These are phyloP conservation scores for Margaritifera margaritifera DNA, from an alignment of 2,888 invertebrate genomes.

Conservation along the genomic window DNA sequence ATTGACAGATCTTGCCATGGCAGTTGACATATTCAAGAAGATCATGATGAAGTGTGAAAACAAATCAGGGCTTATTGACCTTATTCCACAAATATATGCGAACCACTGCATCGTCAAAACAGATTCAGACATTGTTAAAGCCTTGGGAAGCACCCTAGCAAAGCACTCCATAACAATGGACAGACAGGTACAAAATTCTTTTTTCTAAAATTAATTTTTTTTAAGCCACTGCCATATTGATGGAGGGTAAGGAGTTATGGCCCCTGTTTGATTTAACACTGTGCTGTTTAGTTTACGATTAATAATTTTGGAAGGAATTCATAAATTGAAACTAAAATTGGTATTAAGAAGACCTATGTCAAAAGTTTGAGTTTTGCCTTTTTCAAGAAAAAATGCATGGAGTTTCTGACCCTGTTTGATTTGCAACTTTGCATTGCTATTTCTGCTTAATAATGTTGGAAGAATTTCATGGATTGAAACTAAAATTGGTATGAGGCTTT, in stretches of 20 bases:
- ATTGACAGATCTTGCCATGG: constrained; percentile 58
- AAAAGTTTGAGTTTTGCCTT: too few relatives aligned
- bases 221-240: background rate
- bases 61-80: constrained; percentile 33
- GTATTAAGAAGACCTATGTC: background rate
- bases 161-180: constrained; percentile 30
- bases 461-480: too few relatives aligned
- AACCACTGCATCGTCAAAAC: constrained; percentile 53
- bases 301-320: background rate
- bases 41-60: constrained; percentile 39
- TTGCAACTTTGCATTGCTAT: too few relatives aligned
- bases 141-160: constrained; percentile 40
- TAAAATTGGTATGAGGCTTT: too few relatives aligned
- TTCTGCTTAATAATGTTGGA: too few relatives aligned
- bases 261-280: background rate
- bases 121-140: constrained; percentile 33
- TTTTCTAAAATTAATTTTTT: background rate
- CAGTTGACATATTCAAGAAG: constrained; percentile 55
- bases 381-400: too few relatives aligned
- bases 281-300: background rate
- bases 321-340: background rate
- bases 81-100: constrained; percentile 54
- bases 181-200: constrained; percentile 19
- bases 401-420: too few relatives aligned
- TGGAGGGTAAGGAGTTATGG: background rate